Conservation (phyloP, 2,888 invertebrate genomes). For the Hyalella azteca region DNA sequence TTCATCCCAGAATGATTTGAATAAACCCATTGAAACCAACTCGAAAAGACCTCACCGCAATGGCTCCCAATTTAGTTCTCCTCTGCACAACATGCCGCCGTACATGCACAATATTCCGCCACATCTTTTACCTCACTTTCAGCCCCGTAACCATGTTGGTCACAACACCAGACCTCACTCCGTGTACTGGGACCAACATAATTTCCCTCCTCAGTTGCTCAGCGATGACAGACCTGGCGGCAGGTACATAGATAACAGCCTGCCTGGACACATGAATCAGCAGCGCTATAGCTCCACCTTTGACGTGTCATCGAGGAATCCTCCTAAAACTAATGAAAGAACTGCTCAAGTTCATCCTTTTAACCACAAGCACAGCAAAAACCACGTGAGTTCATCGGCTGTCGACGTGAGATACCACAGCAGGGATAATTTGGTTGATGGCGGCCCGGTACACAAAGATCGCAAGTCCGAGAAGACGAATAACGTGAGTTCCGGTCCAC, state of each 20-base stretch:
- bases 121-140: slow-evolving; percentile 28
- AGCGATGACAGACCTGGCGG: slow-evolving; percentile 37
- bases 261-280: background rate
- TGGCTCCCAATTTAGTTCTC: slow-evolving; percentile 21
- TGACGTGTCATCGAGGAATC: slow-evolving; percentile 13
- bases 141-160: background rate
- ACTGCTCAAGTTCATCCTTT: background rate
- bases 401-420: slow-evolving; percentile 31
- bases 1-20: slow-evolving; percentile 28
- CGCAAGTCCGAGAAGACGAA: background rate
- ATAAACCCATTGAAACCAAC: background rate
- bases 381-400: slow-evolving; percentile 17
- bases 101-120: slow-evolving; percentile 37
- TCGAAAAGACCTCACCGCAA: background rate
- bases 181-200: slow-evolving; percentile 35
- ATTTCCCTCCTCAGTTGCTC: slow-evolving; percentile 30
- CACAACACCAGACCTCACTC: slow-evolving; percentile 33
- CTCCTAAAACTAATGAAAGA: background rate
- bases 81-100: slow-evolving; percentile 38
- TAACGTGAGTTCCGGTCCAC: background rate
- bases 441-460: background rate
- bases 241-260: slow-evolving; percentile 18
- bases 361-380: background rate
- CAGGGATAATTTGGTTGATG: background rate
- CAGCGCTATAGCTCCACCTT: slow-evolving; percentile 24